These are phyloP conservation scores for Potamarius usumacintae DNA, from an alignment of 2,113 vertebrate genomes.

Conservation along the genomic window DNA sequence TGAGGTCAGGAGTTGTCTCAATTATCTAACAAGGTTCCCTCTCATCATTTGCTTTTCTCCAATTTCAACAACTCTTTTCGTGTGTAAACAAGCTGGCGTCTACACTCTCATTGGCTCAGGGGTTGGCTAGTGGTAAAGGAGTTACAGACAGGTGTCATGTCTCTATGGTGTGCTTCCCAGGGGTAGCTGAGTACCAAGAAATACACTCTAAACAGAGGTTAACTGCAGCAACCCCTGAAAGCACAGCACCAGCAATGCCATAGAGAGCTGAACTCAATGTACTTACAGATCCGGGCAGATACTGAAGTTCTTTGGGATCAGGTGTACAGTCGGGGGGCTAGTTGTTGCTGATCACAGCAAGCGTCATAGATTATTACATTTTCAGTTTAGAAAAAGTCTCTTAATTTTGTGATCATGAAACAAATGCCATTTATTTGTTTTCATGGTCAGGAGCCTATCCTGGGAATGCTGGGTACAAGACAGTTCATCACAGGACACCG, in stretches of 20 bases:
- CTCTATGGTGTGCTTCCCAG: conserved; percentile 35
- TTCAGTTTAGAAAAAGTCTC: not conserved
- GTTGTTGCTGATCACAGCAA: conserved; percentile 32
- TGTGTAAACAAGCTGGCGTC: not conserved
- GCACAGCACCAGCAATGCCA: conserved; percentile 34
- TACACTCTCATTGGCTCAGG: conserved; percentile 33
- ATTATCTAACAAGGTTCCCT: conserved; percentile 32
- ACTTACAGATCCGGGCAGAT: conserved; percentile 23
- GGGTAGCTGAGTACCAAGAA: conserved; percentile 33
- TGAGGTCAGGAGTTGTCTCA: conserved; percentile 36
- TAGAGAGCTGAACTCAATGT: conserved; percentile 20
- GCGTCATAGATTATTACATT: conserved; percentile 28
- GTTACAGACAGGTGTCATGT: conserved; percentile 55
- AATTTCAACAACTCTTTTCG: conserved; percentile 29
- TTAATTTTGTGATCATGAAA: not conserved
- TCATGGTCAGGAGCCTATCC: not conserved
- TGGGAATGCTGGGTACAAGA: not conserved
- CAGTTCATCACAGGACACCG: not conserved
- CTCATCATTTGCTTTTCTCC: conserved; percentile 19
- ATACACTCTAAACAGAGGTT: conserved; percentile 50
- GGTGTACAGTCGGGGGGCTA: conserved; percentile 1
- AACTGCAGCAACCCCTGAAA: conserved; percentile 41
- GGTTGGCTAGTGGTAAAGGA: conserved; percentile 24
- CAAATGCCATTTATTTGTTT: not conserved
- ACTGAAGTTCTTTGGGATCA: conserved; percentile 30